Evolutionary conservation across 30 jellyfish, hydroid and myxozoan species (phyloP).

Genomic region (Rhopilema esculentum): DNA sequence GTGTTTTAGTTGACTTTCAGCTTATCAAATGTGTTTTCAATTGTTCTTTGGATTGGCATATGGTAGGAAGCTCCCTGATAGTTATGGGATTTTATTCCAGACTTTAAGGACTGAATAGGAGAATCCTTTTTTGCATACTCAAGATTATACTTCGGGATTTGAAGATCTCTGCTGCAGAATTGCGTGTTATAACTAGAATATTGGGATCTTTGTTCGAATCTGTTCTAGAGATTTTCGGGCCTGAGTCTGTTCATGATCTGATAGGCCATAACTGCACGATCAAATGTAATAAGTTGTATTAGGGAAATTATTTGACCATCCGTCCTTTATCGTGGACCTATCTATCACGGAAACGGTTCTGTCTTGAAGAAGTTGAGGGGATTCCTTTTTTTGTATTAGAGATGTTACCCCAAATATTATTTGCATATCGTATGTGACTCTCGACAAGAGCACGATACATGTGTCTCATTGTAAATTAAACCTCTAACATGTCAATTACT

Average conservation of each 20-base stretch:
- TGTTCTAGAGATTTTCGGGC: neutral
- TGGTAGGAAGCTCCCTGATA: neutral
- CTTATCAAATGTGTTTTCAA: slow-evolving; percentile 6
- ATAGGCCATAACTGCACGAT: neutral
- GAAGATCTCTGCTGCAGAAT: slow-evolving; percentile 1
- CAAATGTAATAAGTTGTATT: neutral
- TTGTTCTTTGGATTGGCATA: neutral
- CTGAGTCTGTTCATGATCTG: neutral
- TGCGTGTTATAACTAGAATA: slow-evolving; percentile 28
- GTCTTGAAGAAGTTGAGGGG: neutral
- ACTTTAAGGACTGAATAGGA: neutral
- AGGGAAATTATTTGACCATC: neutral
- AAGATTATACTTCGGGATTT: neutral
- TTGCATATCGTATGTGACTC: neutral
- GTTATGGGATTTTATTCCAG: neutral
- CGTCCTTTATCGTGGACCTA: neutral
- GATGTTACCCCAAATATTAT: neutral
- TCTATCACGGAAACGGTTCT: neutral
- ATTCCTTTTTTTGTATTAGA: neutral
- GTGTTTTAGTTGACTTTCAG: neutral
- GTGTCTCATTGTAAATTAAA: no score
- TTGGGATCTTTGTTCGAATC: neutral
- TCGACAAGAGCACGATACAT: neutral
- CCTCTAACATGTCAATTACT: no score
- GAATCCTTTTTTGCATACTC: neutral